Evolutionary conservation across 2,113 vertebrate genomes (phyloP).

Genomic region (Paramormyrops kingsleyae): DNA sequence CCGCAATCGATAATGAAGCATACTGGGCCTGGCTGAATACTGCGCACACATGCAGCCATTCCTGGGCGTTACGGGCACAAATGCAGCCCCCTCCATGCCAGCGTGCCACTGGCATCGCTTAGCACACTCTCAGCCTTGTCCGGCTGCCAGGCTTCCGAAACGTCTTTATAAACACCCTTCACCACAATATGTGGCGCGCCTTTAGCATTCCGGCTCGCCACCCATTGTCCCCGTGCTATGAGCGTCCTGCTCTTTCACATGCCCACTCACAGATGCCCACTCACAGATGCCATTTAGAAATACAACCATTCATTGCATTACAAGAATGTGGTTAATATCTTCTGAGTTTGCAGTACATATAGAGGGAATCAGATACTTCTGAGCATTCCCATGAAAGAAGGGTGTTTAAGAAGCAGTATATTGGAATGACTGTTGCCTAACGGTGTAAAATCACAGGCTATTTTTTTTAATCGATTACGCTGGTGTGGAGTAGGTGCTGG

Average conservation of each 20-base stretch:
- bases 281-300: neutral
- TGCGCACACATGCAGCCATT: neutral
- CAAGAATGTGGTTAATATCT: neutral
- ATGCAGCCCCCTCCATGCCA: neutral
- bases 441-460: neutral
- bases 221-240: neutral
- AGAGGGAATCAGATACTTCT: neutral
- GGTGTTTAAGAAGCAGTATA: neutral
- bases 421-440: neutral
- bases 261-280: neutral
- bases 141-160: conserved; percentile 9
- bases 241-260: neutral
- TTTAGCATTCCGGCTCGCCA: neutral
- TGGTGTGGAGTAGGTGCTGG: neutral
- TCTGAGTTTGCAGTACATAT: neutral
- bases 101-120: no score
- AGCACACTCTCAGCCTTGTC: neutral
- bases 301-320: neutral
- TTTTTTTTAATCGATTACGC: neutral
- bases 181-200: neutral
- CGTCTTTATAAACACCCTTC: conserved; percentile 15
- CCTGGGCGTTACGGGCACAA: neutral
- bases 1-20: neutral
- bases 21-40: neutral
- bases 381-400: neutral